Conservation (phyloP, 2,113 vertebrate species). For the Noturus placidus region DNA sequence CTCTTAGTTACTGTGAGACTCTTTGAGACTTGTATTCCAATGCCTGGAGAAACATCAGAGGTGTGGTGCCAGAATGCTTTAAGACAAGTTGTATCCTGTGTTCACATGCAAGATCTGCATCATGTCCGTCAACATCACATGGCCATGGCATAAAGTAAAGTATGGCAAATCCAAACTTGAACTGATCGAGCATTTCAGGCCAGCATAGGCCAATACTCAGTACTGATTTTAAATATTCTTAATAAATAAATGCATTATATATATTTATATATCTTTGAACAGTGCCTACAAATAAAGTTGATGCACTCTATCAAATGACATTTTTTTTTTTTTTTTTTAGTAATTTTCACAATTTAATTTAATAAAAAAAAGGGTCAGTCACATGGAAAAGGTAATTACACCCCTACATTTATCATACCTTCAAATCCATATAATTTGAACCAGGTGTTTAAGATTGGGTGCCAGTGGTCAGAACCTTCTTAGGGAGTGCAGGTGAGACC, state of each 20-base stretch:
- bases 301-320: too few relatives aligned
- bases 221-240: not conserved
- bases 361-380: too few relatives aligned
- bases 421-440: too few relatives aligned
- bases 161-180: not conserved
- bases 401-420: too few relatives aligned
- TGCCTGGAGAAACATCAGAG: not conserved
- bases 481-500: too few relatives aligned
- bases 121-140: not conserved
- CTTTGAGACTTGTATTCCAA: not conserved
- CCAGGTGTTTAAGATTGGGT: too few relatives aligned
- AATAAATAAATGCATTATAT: not conserved
- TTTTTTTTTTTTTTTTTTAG: too few relatives aligned
- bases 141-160: not conserved
- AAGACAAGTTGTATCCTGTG: conserved; percentile 6
- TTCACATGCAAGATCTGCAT: not conserved
- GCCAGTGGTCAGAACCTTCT: too few relatives aligned
- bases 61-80: not conserved
- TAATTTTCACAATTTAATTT: too few relatives aligned
- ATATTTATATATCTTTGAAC: too few relatives aligned
- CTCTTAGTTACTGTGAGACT: not conserved
- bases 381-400: too few relatives aligned
- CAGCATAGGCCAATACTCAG: not conserved
- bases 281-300: too few relatives aligned
- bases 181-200: not conserved